A percentile compares a stretch with the other conserved stretches of the same genome.
Conservation (phyloP, 2,888 invertebrate genomes). For the Therioaphis trifolii region DNA sequence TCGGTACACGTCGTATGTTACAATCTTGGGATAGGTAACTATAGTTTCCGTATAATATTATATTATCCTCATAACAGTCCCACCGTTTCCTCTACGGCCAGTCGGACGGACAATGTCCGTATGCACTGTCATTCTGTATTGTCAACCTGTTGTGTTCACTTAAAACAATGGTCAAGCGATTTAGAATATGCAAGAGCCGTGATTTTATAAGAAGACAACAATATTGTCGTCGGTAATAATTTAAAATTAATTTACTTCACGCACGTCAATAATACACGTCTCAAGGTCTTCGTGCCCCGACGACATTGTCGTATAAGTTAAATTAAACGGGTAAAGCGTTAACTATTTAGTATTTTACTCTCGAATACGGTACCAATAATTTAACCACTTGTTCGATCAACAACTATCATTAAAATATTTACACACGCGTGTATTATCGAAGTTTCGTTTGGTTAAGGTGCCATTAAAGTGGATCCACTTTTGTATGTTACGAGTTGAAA, state of each 20-base stretch:
- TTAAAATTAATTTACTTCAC: conserved; percentile 36
- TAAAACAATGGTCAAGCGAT: conserved; percentile 9
- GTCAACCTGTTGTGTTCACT: background rate
- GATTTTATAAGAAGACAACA: conserved; percentile 24
- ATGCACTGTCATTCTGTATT: background rate
- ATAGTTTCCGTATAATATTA: too few species aligned
- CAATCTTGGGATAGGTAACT: too few species aligned
- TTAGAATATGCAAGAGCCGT: conserved; percentile 8
- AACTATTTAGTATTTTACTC: background rate
- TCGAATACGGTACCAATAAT: background rate
- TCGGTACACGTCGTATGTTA: too few species aligned
- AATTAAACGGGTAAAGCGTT: background rate
- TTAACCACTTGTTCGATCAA: background rate
- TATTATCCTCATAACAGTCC: too few species aligned
- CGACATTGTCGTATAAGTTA: conserved; percentile 1
- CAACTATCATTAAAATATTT: conserved; percentile 9
- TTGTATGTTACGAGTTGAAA: too few species aligned
- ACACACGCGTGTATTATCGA: background rate
- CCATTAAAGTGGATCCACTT: too few species aligned
- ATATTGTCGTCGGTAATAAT: conserved; percentile 2
- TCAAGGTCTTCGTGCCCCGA: conserved; percentile 19
- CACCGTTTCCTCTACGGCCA: background rate
- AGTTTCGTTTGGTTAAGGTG: too few species aligned
- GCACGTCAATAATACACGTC: conserved; percentile 34
- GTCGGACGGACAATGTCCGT: background rate